These are phyloP conservation scores for Hyles lineata DNA, from an alignment of 2,888 invertebrate genomes.

Conservation along the genomic window DNA sequence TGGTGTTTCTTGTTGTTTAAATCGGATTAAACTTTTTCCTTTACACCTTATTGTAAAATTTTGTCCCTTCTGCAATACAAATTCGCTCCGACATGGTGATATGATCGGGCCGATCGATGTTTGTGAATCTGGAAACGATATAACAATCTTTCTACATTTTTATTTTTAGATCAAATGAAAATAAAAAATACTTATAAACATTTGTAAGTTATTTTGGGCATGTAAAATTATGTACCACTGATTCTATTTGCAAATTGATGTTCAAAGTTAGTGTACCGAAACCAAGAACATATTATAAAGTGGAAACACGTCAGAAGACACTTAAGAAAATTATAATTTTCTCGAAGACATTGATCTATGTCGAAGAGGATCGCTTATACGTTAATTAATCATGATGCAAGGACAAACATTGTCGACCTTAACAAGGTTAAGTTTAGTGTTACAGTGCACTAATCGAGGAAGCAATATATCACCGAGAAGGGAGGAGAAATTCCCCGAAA, in stretches of 20 bases:
- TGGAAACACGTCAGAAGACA: background rate
- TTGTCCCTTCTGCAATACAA: conserved; percentile 70
- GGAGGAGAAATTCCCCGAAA: conserved; percentile 40
- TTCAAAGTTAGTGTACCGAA: background rate
- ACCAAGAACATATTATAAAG: background rate
- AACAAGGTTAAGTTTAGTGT: conserved; percentile 58
- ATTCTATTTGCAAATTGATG: no score
- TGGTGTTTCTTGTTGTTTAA: conserved; percentile 69
- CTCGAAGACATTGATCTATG: conserved; percentile 48
- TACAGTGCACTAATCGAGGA: conserved; percentile 56
- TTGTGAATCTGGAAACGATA: conserved; percentile 73
- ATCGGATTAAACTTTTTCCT: conserved; percentile 59
- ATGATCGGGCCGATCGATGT: conserved; percentile 67
- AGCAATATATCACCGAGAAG: conserved; percentile 61
- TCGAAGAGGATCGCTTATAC: conserved; percentile 34
- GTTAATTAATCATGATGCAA: conserved; percentile 58
- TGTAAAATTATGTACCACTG: no score
- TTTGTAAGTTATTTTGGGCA: no score
- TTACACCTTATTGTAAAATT: conserved; percentile 71
- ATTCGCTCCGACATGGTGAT: conserved; percentile 62
- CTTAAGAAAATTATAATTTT: background rate
- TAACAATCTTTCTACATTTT: conserved; percentile 35
- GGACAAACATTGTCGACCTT: conserved; percentile 56
- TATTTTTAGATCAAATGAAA: conserved; percentile 5
- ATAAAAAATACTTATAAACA: no score